phyloP scores from a whole-genome alignment of 2,113 vertebrate species.

The Carassius auratus region DNA sequence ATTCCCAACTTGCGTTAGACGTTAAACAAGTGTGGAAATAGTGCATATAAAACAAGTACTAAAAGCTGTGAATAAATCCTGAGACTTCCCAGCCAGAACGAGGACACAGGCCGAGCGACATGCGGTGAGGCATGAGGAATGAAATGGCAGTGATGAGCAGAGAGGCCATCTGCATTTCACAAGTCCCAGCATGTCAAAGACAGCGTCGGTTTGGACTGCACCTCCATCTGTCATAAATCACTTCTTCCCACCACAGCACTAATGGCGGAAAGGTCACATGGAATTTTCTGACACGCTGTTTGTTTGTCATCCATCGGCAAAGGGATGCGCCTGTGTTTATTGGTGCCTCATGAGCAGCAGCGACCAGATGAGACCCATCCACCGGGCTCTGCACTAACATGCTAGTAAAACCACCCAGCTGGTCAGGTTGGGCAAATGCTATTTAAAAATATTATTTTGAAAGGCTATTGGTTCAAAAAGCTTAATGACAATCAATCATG shows the following conservation, averaged over 20 bases:
- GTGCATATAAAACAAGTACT: conserved; percentile 77
- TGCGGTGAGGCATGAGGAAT: conserved; percentile 73
- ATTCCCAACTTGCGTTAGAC: conserved; percentile 54
- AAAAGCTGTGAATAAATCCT: conserved; percentile 81
- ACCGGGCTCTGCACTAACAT: conserved; percentile 43
- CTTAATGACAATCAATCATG: neutral
- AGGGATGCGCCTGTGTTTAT: conserved; percentile 26
- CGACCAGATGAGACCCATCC: conserved; percentile 34
- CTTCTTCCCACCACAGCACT: conserved; percentile 36
- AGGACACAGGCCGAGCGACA: conserved; percentile 69
- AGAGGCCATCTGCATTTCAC: conserved; percentile 69
- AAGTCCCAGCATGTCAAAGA: conserved; percentile 49
- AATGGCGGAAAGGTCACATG: conserved; percentile 52
- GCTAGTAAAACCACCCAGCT: conserved; percentile 25
- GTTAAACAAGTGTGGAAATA: conserved; percentile 58
- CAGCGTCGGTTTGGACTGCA: conserved; percentile 41
- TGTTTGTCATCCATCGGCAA: conserved; percentile 45
- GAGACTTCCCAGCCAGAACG: conserved; percentile 64
- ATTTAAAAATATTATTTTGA: conserved; percentile 33
- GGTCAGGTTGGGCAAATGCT: conserved; percentile 11
- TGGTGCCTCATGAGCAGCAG: conserved; percentile 26
- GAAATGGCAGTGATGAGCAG: conserved; percentile 72
- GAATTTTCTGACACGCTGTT: conserved; percentile 47
- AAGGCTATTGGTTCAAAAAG: neutral
- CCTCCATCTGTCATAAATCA: conserved; percentile 46